phyloP scores from a whole-genome alignment of 23 tunicate genomes.

The Ciona savignyi region DNA sequence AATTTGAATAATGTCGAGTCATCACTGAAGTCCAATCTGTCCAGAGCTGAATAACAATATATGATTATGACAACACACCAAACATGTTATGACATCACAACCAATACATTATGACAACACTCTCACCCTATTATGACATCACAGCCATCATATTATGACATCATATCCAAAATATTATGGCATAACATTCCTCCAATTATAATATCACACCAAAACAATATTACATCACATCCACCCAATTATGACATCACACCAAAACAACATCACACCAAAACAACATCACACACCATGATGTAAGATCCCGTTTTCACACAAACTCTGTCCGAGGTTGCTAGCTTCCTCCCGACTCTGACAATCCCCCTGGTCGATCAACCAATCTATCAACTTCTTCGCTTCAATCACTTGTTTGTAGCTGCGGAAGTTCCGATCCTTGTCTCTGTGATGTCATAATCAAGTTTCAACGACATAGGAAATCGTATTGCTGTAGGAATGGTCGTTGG shows the following conservation, averaged over 20 bases:
- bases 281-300: conserved; percentile 81
- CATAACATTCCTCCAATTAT: too few relatives aligned
- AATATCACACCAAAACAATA: too few relatives aligned
- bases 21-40: conserved; percentile 82
- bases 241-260: too few relatives aligned
- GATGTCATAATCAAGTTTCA: too few relatives aligned
- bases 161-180: too few relatives aligned
- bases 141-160: not conserved
- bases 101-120: too few relatives aligned
- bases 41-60: conserved; percentile 45
- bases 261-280: not conserved
- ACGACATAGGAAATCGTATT: too few relatives aligned
- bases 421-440: conserved; percentile 78
- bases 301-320: conserved; percentile 72
- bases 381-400: conserved; percentile 57
- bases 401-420: conserved; percentile 67
- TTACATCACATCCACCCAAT: not conserved
- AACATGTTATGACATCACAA: not conserved
- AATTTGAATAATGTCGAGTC: conserved; percentile 80
- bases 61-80: not conserved
- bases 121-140: not conserved
- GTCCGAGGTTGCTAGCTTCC: conserved; percentile 72
- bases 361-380: conserved; percentile 83
- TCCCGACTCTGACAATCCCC: conserved; percentile 78
- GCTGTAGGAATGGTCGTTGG: too few relatives aligned